Percentiles rank a stretch among this genome's conserved stretches.
Conservation (phyloP, 2,113 vertebrate species). For the Sebastes schlegelii region DNA sequence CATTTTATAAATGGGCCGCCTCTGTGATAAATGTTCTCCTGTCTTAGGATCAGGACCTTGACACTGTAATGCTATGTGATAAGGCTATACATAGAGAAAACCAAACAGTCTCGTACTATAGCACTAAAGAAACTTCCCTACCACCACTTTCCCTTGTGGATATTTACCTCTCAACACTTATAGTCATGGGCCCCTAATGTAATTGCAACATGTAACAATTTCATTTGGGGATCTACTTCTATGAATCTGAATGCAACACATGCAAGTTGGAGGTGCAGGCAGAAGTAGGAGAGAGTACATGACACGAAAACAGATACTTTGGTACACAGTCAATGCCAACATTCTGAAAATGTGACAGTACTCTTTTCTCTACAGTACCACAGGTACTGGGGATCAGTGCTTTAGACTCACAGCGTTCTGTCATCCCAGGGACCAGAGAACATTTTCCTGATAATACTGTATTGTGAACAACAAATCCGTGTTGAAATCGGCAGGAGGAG, state of each 20-base stretch:
- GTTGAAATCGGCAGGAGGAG: too few relatives aligned
- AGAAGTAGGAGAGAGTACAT: too few relatives aligned
- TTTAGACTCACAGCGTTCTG: too few relatives aligned
- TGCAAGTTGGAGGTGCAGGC: neutral
- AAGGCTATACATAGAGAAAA: slow-evolving; percentile 55
- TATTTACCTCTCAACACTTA: slow-evolving; percentile 11
- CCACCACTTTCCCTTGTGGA: slow-evolving; percentile 1
- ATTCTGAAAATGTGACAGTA: too few relatives aligned
- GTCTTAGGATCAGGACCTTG: slow-evolving; percentile 63
- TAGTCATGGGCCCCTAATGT: neutral
- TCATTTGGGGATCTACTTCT: neutral
- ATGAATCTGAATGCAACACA: neutral
- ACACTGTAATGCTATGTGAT: slow-evolving; percentile 44
- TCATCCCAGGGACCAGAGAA: neutral
- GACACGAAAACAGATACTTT: too few relatives aligned
- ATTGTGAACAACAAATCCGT: too few relatives aligned
- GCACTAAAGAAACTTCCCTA: slow-evolving; percentile 36
- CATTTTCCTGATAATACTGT: neutral
- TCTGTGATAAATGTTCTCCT: slow-evolving; percentile 71
- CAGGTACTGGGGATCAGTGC: too few relatives aligned
- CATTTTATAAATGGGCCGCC: slow-evolving; percentile 58
- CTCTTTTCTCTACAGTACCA: too few relatives aligned
- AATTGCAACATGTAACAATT: neutral
- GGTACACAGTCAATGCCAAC: too few relatives aligned
- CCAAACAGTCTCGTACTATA: slow-evolving; percentile 14